A percentile compares a stretch with the other conserved stretches of the same genome.
These are phyloP conservation scores for Lysiphlebus fabarum DNA, from an alignment of 1,140 invertebrate genomes.

Conservation along the genomic window DNA sequence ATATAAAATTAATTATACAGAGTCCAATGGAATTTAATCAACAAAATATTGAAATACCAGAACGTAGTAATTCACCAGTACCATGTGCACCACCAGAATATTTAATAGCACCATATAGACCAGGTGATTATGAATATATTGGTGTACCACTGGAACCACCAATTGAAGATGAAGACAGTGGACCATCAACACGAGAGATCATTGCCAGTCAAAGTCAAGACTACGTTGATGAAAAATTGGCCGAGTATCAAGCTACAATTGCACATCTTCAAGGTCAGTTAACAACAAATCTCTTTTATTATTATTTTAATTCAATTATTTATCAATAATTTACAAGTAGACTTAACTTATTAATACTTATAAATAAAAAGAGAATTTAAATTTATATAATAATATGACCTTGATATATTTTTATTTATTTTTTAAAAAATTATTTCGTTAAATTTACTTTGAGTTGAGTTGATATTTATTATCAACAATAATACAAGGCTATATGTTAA, in stretches of 20 bases:
- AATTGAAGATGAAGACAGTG: slow-evolving; percentile 66
- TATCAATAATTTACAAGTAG: too few species aligned
- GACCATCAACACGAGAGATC: slow-evolving; percentile 83
- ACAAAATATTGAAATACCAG: not conserved
- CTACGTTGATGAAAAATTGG: slow-evolving; percentile 89
- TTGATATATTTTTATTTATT: too few species aligned
- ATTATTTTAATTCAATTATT: too few species aligned
- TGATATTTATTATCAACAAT: too few species aligned
- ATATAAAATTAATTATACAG: slow-evolving; percentile 29
- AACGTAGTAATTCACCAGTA: slow-evolving; percentile 48
- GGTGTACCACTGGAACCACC: slow-evolving; percentile 70
- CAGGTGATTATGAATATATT: slow-evolving; percentile 61
- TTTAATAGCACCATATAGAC: slow-evolving; percentile 62
- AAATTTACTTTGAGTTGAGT: too few species aligned
- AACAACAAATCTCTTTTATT: too few species aligned
- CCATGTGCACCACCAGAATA: slow-evolving; percentile 63
- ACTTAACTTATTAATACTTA: too few species aligned
- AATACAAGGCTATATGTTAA: too few species aligned
- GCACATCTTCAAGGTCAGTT: slow-evolving; percentile 81
- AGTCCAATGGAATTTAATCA: slow-evolving; percentile 42
- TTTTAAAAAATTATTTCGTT: too few species aligned
- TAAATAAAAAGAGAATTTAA: too few species aligned
- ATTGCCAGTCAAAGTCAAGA: slow-evolving; percentile 90
- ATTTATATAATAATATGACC: too few species aligned
- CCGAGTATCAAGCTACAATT: slow-evolving; percentile 90